A percentile compares a stretch with the other conserved stretches of the same genome.
Evolutionary conservation across 92 coral and sea anemone species (phyloP).

Genomic region (Metridium senile): DNA sequence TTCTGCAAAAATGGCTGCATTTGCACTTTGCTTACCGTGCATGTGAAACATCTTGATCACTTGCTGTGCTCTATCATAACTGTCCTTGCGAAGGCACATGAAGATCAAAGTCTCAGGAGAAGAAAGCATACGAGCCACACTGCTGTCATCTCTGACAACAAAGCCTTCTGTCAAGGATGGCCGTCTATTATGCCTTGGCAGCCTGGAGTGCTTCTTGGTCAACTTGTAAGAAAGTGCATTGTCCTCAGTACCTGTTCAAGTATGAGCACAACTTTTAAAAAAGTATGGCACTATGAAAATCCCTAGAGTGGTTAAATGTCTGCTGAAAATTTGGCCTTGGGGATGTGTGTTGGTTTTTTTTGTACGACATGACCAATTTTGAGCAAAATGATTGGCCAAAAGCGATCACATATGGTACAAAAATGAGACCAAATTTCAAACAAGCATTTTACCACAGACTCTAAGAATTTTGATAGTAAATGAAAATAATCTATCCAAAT

Average conservation of each 20-base stretch:
- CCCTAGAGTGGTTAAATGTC: too few species aligned
- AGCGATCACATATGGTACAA: too few species aligned
- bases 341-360: too few species aligned
- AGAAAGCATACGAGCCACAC: conserved; percentile 93
- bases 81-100: conserved; percentile 99
- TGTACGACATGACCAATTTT: too few species aligned
- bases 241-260: conserved; percentile 67
- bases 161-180: conserved; percentile 37
- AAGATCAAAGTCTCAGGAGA: conserved; percentile 90
- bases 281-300: too few species aligned
- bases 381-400: too few species aligned
- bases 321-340: too few species aligned
- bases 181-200: conserved; percentile 36
- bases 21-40: conserved; percentile 77
- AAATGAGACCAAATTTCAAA: too few species aligned
- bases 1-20: conserved; percentile 88
- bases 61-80: conserved; percentile 86
- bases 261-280: too few species aligned
- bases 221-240: not conserved
- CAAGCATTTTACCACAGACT: too few species aligned
- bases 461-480: too few species aligned
- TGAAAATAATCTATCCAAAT: too few species aligned
- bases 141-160: conserved; percentile 66
- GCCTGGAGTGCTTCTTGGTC: conserved; percentile 41
- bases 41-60: conserved; percentile 91